Base-by-base conservation (phyloP, 2,113 vertebrate species). In the Caranx ignobilis region DNA sequence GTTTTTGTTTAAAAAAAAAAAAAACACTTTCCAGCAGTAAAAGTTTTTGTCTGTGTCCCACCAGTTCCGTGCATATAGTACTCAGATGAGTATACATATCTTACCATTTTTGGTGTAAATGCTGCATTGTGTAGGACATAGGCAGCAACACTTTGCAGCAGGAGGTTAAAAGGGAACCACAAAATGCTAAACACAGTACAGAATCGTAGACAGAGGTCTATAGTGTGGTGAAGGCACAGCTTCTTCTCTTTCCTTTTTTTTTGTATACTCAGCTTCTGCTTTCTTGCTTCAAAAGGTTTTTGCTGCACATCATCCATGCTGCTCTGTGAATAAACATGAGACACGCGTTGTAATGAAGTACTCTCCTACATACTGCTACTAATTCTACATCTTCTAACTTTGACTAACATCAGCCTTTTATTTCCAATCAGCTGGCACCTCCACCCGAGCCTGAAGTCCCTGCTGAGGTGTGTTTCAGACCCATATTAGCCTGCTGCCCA, bases 361-460 rank as follows among this genome's bases (percentile, higher is more conserved):
- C 19, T 37, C 47, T 48, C 19, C 9, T n/a, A 43, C 19, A 16
- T 26, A 32, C 59, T 63, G 7, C 39, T 41, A 85, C 83, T 80
- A 83, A 90, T 63, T 78, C 9, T 41, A 35, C 77, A 74, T 72
- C 67, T 73, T 67, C 75, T 69, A 79, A 79, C 80, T 82, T 74
- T 81, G 60, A 94, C 94, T 95, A 95, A 95, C 90, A 73, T 19
- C 84, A 84, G 82, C 84, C 87, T 96, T 96, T 96, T 97, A 88
- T 95, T 94, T 95, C 96, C 94, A 93, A 95, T 93, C 89, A 98
- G 97, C 96, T 97, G 95, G 95, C 96, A 78, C 97, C 96, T 26
- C 92, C 96, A 55, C 96, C 96, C 35, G 97, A 98, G 86, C 91
- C 95, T 18, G 97, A 98, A 91, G 95, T 93, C 92, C 88, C 96